These are phyloP conservation scores for Neopipo cinnamomea DNA, from an alignment of 2,113 vertebrate genomes.

Conservation along the genomic window DNA sequence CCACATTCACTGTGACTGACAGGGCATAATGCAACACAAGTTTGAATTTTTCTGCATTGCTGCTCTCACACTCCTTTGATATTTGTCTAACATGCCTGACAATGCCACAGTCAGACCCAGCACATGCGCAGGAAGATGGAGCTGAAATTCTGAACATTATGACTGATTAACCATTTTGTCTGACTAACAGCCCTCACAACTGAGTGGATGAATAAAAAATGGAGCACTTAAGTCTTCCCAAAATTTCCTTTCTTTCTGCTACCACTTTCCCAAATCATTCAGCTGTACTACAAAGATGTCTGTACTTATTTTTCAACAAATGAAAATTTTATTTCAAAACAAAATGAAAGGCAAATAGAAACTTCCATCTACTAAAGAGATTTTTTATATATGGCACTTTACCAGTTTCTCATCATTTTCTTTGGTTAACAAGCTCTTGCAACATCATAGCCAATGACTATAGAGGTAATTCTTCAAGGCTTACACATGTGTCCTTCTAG, in stretches of 20 bases:
- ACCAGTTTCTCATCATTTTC: neutral
- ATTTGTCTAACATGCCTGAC: neutral
- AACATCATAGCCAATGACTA: neutral
- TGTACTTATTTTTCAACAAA: neutral
- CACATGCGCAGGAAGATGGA: neutral
- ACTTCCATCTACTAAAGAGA: neutral
- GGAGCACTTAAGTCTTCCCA: neutral
- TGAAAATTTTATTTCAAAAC: neutral
- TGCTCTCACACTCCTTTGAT: neutral
- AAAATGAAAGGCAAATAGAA: neutral
- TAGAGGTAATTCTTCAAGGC: neutral
- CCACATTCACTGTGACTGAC: constrained; percentile 16
- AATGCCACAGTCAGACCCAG: neutral
- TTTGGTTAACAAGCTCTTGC: neutral
- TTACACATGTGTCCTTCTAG: neutral
- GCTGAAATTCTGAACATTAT: neutral
- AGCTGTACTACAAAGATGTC: neutral
- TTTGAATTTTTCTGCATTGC: constrained; percentile 15
- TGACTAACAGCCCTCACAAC: neutral
- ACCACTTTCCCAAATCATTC: neutral
- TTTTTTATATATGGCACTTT: neutral
- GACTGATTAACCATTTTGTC: neutral
- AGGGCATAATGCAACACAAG: constrained; percentile 19
- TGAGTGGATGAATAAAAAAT: neutral
- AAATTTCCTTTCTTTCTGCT: neutral